Evolutionary conservation across 2,113 vertebrate genomes (phyloP).

Genomic region (Tupaia tana): DNA sequence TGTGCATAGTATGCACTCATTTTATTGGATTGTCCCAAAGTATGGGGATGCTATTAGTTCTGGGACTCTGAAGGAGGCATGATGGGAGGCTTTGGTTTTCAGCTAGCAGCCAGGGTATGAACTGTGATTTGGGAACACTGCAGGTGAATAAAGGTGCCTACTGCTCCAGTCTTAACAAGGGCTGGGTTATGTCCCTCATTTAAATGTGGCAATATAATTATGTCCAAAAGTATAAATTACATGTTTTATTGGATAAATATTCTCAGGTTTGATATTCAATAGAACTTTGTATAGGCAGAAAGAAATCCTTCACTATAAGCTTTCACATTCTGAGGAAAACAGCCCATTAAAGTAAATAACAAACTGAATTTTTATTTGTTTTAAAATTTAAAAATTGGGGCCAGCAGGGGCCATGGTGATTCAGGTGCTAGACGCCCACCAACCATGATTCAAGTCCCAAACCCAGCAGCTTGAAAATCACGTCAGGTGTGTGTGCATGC

Average conservation of each 20-base stretch:
- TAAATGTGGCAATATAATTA: slow-evolving; percentile 33
- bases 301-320: slow-evolving; percentile 8
- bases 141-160: background rate
- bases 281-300: slow-evolving; percentile 5
- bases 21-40: background rate
- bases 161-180: background rate
- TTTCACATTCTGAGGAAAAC: slow-evolving; percentile 31
- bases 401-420: too few species aligned
- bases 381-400: background rate
- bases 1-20: slow-evolving; percentile 6
- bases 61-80: background rate
- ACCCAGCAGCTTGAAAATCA: too few species aligned
- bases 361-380: background rate
- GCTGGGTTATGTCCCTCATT: background rate
- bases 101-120: background rate
- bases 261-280: background rate
- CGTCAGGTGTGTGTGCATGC: too few species aligned
- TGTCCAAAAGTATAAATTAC: background rate
- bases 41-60: background rate
- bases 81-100: background rate
- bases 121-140: background rate
- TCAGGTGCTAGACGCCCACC: too few species aligned
- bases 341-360: slow-evolving; percentile 36
- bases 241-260: slow-evolving; percentile 24
- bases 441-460: too few species aligned